Percentiles rank a stretch among this genome's conserved stretches.
These are phyloP conservation scores for Archaeoteleia sp. DNA, from an alignment of 2,888 invertebrate genomes.

Conservation along the genomic window DNA sequence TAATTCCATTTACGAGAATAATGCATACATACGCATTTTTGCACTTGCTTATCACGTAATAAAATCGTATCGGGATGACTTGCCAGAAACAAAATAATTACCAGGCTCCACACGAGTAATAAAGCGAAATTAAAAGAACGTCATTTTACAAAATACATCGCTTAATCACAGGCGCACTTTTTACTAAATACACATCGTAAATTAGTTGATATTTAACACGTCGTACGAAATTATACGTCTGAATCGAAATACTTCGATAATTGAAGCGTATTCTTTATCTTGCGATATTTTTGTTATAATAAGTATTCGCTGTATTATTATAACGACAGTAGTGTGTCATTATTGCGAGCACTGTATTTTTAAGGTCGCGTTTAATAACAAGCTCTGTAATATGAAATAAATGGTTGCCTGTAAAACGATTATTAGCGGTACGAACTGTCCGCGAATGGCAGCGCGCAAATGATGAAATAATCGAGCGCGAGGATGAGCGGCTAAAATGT, in stretches of 20 bases:
- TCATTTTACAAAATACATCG: slow-evolving; percentile 3
- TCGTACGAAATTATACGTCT: slow-evolving; percentile 20
- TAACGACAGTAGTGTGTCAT: slow-evolving; percentile 37
- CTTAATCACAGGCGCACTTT: slow-evolving; percentile 28
- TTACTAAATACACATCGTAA: slow-evolving; percentile 28
- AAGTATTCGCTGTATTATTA: slow-evolving; percentile 33
- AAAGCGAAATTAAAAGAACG: too few relatives aligned
- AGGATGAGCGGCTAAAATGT: too few relatives aligned
- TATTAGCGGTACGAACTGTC: slow-evolving; percentile 24
- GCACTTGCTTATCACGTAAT: background rate
- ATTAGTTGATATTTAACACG: slow-evolving; percentile 36
- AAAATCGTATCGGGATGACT: slow-evolving; percentile 1
- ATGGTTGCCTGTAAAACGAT: slow-evolving; percentile 35
- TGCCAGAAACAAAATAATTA: slow-evolving; percentile 22
- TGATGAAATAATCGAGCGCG: slow-evolving; percentile 8
- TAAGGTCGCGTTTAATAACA: slow-evolving; percentile 38
- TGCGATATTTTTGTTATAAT: slow-evolving; percentile 39
- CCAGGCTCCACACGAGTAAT: too few relatives aligned
- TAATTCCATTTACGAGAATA: background rate
- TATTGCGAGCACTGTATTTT: slow-evolving; percentile 25
- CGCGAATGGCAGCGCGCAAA: slow-evolving; percentile 20
- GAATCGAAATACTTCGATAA: slow-evolving; percentile 36
- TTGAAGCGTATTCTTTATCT: slow-evolving; percentile 41
- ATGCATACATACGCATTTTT: background rate
- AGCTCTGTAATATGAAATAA: slow-evolving; percentile 34